phyloP scores from a whole-genome alignment of 2,888 invertebrate genomes.

The Molanna angustata region DNA sequence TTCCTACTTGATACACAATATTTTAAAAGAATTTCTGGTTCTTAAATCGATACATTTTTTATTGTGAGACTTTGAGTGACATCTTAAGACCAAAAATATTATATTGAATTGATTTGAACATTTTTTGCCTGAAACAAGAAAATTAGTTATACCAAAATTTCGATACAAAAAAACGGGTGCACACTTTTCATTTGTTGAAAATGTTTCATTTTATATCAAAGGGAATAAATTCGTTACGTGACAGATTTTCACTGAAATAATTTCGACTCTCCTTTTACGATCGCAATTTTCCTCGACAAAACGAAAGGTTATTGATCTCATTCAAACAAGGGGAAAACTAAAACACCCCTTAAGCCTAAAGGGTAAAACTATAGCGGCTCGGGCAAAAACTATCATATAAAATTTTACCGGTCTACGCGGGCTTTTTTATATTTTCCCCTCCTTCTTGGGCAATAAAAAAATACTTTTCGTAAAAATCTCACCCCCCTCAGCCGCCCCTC shows the following conservation, averaged over 20 bases:
- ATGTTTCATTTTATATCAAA: too few species aligned
- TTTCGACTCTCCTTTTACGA: background rate
- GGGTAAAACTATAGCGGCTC: conserved; percentile 21
- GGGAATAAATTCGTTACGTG: background rate
- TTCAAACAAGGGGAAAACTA: conserved; percentile 14
- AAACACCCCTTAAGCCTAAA: conserved; percentile 20
- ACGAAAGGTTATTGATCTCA: conserved; percentile 19
- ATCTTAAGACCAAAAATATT: too few species aligned
- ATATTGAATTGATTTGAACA: too few species aligned
- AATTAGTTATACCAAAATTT: too few species aligned
- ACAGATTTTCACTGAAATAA: background rate
- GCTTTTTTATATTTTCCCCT: conserved; percentile 25
- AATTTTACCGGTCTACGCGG: conserved; percentile 28
- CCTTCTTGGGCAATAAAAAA: conserved; percentile 27
- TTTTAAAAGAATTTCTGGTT: too few species aligned
- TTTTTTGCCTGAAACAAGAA: too few species aligned
- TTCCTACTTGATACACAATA: too few species aligned
- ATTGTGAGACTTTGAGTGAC: too few species aligned
- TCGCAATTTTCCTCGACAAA: conserved; percentile 1
- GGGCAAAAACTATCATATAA: conserved; percentile 29
- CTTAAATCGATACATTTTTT: too few species aligned
- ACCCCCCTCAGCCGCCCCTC: conserved; percentile 35
- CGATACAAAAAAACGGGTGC: too few species aligned
- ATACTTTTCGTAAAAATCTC: conserved; percentile 34
- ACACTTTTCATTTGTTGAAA: too few species aligned